Evolutionary conservation across 2,797 vertebrate species (phyloP).

Genomic region (Cheirogaleus major): DNA sequence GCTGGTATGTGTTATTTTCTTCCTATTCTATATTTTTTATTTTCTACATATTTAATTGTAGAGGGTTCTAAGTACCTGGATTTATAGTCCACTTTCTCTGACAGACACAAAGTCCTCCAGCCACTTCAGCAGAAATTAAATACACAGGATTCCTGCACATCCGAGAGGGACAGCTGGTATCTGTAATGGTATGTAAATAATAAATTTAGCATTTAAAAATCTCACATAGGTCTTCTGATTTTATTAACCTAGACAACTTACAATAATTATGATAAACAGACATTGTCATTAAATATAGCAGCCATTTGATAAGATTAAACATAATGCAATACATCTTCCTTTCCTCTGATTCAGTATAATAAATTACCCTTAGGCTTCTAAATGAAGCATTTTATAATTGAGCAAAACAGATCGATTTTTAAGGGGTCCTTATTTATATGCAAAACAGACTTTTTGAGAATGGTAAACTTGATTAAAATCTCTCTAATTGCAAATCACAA

Average conservation of each 20-base stretch:
- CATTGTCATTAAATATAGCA: constrained; percentile 85
- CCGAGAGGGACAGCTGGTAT: constrained; percentile 53
- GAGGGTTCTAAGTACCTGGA: not conserved
- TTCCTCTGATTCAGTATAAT: constrained; percentile 81
- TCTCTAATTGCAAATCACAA: constrained; percentile 82
- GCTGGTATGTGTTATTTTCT: not conserved
- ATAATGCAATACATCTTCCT: constrained; percentile 83
- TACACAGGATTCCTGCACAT: not conserved
- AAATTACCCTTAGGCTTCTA: constrained; percentile 83
- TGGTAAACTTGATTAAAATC: constrained; percentile 85
- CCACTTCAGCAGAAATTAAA: not conserved
- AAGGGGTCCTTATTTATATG: constrained; percentile 85
- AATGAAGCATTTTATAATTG: constrained; percentile 85
- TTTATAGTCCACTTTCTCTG: not conserved
- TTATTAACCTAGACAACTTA: constrained; percentile 84
- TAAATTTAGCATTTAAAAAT: constrained; percentile 69
- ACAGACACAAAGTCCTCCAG: constrained; percentile 16
- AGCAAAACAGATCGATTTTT: constrained; percentile 86
- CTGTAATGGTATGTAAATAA: constrained; percentile 39
- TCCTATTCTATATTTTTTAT: not conserved
- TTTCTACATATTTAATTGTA: not conserved
- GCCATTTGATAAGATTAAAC: constrained; percentile 85
- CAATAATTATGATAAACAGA: constrained; percentile 89
- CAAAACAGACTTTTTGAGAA: constrained; percentile 83
- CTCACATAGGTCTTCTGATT: constrained; percentile 73